Percentiles rank a stretch among this genome's conserved stretches.
These are phyloP conservation scores for Botrylloides violaceus DNA, from an alignment of 23 tunicate species.

Conservation along the genomic window DNA sequence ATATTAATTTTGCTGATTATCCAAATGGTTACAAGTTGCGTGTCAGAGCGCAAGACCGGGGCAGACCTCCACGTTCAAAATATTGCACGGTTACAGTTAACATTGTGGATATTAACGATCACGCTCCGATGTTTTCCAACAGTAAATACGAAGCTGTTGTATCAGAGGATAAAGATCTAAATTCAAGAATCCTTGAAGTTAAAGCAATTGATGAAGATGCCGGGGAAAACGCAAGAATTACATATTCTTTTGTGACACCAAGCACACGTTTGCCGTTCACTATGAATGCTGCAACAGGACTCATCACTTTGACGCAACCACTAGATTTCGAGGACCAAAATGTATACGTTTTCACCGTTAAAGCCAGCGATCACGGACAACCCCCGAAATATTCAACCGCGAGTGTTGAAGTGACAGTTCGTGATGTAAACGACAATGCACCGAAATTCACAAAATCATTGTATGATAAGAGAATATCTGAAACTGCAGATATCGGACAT, in stretches of 20 bases:
- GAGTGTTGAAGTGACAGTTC: slow-evolving; percentile 39
- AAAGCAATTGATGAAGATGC: slow-evolving; percentile 54
- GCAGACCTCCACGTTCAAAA: slow-evolving; percentile 44
- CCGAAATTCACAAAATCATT: slow-evolving; percentile 35
- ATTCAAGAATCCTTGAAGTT: slow-evolving; percentile 25
- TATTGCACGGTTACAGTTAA: slow-evolving; percentile 30
- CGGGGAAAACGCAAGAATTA: slow-evolving; percentile 31
- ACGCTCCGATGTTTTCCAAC: slow-evolving; percentile 49
- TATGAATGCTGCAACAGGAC: slow-evolving; percentile 44
- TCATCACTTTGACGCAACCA: slow-evolving; percentile 15
- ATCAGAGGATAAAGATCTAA: slow-evolving; percentile 25
- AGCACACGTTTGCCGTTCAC: slow-evolving; percentile 25
- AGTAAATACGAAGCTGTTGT: slow-evolving; percentile 25
- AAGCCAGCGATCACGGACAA: slow-evolving; percentile 59
- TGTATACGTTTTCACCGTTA: slow-evolving; percentile 37
- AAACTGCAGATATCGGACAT: slow-evolving; percentile 29
- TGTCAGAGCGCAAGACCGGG: slow-evolving; percentile 67
- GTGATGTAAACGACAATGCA: slow-evolving; percentile 74
- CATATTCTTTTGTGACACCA: slow-evolving; percentile 36
- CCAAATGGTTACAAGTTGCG: slow-evolving; percentile 20
- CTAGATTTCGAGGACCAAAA: slow-evolving; percentile 68
- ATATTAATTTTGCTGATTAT: slow-evolving; percentile 46
- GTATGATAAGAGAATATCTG: slow-evolving; percentile 38
- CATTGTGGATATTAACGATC: slow-evolving; percentile 63
- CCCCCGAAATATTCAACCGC: slow-evolving; percentile 7